These are phyloP conservation scores for Seriola rivoliana DNA, from an alignment of 2,113 vertebrate genomes.

Conservation along the genomic window DNA sequence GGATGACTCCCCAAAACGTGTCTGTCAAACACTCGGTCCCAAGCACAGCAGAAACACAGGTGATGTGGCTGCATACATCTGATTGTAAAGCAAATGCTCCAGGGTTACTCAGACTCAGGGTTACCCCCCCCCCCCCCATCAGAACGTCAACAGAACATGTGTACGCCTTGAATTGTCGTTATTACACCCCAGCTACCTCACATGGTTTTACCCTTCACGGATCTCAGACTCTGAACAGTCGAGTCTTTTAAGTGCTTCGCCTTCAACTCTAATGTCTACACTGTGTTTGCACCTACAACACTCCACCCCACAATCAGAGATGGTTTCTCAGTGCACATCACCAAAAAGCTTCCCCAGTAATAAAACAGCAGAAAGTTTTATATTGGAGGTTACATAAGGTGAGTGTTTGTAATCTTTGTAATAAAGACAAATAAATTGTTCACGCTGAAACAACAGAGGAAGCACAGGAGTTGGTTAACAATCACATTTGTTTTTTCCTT, in stretches of 20 bases:
- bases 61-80: conserved; percentile 11
- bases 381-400: conserved; percentile 24
- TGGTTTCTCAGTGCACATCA: conserved; percentile 37
- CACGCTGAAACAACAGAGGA: neutral
- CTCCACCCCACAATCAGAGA: conserved; percentile 59
- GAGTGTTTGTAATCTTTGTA: conserved; percentile 1
- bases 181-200: conserved; percentile 63
- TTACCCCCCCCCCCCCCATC: conserved; percentile 13
- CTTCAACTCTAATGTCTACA: conserved; percentile 54
- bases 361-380: conserved; percentile 17
- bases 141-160: conserved; percentile 50
- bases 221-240: conserved; percentile 51
- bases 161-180: conserved; percentile 66
- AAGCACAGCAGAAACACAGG: neutral
- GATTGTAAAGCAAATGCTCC: neutral
- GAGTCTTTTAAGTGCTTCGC: conserved; percentile 69
- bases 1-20: neutral
- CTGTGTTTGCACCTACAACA: conserved; percentile 63
- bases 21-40: neutral
- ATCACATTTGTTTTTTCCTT: neutral
- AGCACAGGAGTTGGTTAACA: conserved; percentile 24
- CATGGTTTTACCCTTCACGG: conserved; percentile 73
- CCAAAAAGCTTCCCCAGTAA: conserved; percentile 36
- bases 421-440: conserved; percentile 32
- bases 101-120: conserved; percentile 24